These are phyloP conservation scores for Silvanus unidentatus DNA, from an alignment of 2,888 invertebrate species.

Conservation along the genomic window DNA sequence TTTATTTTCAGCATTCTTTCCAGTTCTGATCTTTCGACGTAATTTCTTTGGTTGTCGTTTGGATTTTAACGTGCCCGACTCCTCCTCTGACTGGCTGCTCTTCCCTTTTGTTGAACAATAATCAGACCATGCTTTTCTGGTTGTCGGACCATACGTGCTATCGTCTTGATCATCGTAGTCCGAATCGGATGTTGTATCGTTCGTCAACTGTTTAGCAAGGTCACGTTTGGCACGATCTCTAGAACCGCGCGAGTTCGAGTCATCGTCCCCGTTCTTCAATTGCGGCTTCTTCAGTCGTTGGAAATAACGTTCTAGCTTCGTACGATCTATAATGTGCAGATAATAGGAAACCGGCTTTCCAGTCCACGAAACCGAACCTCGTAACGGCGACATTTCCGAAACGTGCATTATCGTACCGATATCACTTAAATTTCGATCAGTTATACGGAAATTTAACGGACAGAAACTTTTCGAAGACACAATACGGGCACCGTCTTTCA, in stretches of 20 bases:
- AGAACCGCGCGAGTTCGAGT: conserved; percentile 33
- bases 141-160: conserved; percentile 59
- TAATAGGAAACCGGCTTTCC: conserved; percentile 98
- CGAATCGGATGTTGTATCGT: conserved; percentile 44
- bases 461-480: conserved; percentile 99
- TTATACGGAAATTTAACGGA: conserved; percentile 96
- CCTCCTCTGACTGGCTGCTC: conserved; percentile 58
- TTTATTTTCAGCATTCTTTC: conserved; percentile 39
- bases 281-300: conserved; percentile 89
- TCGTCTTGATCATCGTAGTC: conserved; percentile 43
- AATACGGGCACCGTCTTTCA: conserved; percentile 91
- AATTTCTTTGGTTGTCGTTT: conserved; percentile 47
- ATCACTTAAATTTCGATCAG: conserved; percentile 94
- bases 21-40: conserved; percentile 49
- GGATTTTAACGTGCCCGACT: conserved; percentile 42
- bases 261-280: conserved; percentile 50
- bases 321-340: conserved; percentile 95
- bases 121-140: conserved; percentile 70
- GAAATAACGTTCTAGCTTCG: conserved; percentile 94
- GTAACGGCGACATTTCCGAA: conserved; percentile 88
- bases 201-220: conserved; percentile 49
- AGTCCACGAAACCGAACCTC: conserved; percentile 98
- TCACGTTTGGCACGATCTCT: conserved; percentile 51
- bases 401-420: conserved; percentile 99
- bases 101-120: conserved; percentile 60